These are phyloP conservation scores for Oriolus oriolus DNA, from an alignment of 2,113 vertebrate genomes.

Conservation along the genomic window DNA sequence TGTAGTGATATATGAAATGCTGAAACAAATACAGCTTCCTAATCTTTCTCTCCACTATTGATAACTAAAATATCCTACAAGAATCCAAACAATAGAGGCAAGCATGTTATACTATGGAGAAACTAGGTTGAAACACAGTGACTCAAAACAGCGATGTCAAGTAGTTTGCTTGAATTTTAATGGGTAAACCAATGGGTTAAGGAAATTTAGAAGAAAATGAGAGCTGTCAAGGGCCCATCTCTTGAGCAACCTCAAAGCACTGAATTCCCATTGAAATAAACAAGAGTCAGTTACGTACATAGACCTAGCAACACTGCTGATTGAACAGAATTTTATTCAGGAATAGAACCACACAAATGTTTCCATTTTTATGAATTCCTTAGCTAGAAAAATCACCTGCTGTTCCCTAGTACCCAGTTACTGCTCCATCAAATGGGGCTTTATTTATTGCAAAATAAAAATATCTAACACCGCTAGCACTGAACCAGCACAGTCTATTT, in stretches of 20 bases:
- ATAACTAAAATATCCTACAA: background rate
- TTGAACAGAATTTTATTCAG: background rate
- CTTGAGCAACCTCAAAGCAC: background rate
- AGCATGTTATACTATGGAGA: background rate
- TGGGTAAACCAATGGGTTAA: background rate
- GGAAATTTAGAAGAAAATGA: background rate
- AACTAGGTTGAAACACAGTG: background rate
- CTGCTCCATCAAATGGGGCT: background rate
- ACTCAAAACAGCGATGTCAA: background rate
- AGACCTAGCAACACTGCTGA: background rate
- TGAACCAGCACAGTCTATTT: background rate
- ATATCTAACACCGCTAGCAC: background rate
- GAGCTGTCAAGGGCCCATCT: background rate
- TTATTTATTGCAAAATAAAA: background rate
- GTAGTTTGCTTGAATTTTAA: background rate
- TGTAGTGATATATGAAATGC: background rate
- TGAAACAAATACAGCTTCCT: background rate
- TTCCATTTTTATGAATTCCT: background rate
- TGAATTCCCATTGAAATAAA: background rate
- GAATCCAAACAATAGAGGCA: background rate
- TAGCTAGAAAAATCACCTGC: background rate
- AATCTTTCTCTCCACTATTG: background rate
- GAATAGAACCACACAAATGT: background rate
- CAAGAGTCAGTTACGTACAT: accelerated
- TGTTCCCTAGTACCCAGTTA: background rate